A percentile compares a stretch with the other conserved stretches of the same genome.
These are phyloP conservation scores for Galeopterus variegatus DNA, from an alignment of 2,113 vertebrate species.

Conservation along the genomic window DNA sequence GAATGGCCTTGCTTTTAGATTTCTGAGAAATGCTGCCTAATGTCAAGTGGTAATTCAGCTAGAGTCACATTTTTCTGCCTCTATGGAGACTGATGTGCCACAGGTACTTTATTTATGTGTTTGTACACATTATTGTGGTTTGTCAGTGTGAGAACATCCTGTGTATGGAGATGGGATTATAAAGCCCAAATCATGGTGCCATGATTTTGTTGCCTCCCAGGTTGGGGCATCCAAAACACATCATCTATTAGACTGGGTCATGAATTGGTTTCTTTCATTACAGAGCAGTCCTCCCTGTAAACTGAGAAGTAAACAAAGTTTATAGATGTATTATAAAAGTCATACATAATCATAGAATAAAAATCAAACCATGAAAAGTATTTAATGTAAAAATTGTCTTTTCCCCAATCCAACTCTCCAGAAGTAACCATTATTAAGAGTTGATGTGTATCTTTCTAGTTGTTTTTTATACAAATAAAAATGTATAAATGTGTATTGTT, in stretches of 20 bases:
- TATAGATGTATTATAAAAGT: constrained; percentile 28
- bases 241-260: background rate
- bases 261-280: constrained; percentile 37
- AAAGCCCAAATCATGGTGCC: constrained; percentile 36
- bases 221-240: constrained; percentile 2
- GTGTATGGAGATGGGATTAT: constrained; percentile 1
- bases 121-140: constrained; percentile 14
- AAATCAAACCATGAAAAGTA: constrained; percentile 10
- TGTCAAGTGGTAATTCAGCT: background rate
- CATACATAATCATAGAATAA: background rate
- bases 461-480: constrained; percentile 49
- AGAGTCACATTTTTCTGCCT: background rate
- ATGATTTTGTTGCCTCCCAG: background rate
- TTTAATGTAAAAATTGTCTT: constrained; percentile 9
- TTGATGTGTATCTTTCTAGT: background rate
- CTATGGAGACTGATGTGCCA: background rate
- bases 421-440: constrained; percentile 22
- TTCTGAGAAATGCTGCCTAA: constrained; percentile 27
- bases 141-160: background rate
- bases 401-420: background rate
- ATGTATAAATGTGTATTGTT: background rate
- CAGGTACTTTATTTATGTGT: background rate
- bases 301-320: constrained; percentile 26
- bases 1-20: constrained; percentile 28
- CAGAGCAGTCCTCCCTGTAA: background rate